Evolutionary conservation across 1,140 invertebrate genomes (phyloP).

Genomic region (Pachyrhynchus sulphureomaculatus): DNA sequence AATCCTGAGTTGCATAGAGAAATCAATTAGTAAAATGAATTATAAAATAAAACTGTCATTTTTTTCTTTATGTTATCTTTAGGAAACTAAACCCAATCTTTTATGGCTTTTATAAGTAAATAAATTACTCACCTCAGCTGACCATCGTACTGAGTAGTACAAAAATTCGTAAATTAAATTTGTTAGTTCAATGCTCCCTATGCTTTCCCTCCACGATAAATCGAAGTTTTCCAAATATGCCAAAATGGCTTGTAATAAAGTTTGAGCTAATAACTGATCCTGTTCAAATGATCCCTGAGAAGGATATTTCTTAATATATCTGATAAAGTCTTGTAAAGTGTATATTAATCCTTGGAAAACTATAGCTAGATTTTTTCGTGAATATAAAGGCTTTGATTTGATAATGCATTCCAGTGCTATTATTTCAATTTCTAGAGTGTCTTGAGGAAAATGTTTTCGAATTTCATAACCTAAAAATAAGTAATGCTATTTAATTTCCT

Average conservation of each 20-base stretch:
- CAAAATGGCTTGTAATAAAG: constrained; percentile 16
- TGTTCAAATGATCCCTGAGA: background rate
- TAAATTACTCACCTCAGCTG: background rate
- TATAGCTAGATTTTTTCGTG: constrained; percentile 16
- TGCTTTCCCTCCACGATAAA: constrained; percentile 28
- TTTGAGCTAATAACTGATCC: constrained; percentile 7
- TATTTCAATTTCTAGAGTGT: constrained; percentile 14
- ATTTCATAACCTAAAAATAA: constrained; percentile 25
- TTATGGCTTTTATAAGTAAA: too few relatives aligned
- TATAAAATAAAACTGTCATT: too few relatives aligned
- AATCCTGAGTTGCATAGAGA: too few relatives aligned
- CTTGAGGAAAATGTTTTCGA: constrained; percentile 4
- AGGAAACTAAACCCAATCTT: too few relatives aligned
- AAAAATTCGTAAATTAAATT: constrained; percentile 22
- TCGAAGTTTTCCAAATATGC: constrained; percentile 26
- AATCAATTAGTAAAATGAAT: too few relatives aligned
- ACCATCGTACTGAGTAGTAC: constrained; percentile 4
- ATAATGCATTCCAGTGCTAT: constrained; percentile 14
- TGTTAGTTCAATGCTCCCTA: constrained; percentile 16
- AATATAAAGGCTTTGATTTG: constrained; percentile 22
- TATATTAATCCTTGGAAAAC: constrained; percentile 22
- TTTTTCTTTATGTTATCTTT: too few relatives aligned
- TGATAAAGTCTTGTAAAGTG: constrained; percentile 16
- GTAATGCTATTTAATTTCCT: too few relatives aligned
- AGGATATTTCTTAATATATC: constrained; percentile 3